Conservation (phyloP, 2,113 vertebrate species). For the Tenrec ecaudatus region DNA sequence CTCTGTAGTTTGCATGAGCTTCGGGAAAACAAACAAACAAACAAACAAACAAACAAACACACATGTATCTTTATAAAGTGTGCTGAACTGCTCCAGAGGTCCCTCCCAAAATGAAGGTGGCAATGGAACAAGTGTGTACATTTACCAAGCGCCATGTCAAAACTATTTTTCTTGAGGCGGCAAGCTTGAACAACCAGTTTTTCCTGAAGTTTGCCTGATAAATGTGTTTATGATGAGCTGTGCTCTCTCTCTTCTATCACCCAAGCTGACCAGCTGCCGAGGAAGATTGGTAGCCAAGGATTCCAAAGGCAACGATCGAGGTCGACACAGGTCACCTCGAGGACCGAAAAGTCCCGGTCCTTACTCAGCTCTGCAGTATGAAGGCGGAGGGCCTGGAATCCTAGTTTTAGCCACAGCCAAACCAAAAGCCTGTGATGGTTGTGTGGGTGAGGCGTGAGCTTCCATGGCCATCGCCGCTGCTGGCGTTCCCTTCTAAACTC, state of each 20-base stretch:
- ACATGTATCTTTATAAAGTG: neutral
- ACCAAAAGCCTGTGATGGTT: constrained; percentile 24
- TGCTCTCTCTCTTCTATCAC: constrained; percentile 45
- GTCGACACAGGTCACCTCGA: neutral
- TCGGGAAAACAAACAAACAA: neutral
- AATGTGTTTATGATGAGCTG: constrained; percentile 54
- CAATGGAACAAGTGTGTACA: neutral
- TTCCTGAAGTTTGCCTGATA: constrained; percentile 66
- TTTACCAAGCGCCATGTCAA: neutral
- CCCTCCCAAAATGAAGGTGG: neutral
- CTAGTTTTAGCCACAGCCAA: neutral
- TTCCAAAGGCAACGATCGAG: constrained; percentile 53
- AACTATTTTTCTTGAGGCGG: constrained; percentile 59
- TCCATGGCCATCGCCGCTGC: neutral
- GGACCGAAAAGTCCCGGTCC: neutral
- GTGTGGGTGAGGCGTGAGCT: constrained; percentile 40
- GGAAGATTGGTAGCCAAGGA: constrained; percentile 53
- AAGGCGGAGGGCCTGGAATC: neutral
- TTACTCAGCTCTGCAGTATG: neutral
- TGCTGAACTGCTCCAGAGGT: neutral
- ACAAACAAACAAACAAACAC: neutral
- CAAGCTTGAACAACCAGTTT: constrained; percentile 69
- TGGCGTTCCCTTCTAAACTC: neutral
- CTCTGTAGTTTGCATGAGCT: neutral
- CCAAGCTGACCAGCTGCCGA: constrained; percentile 33